Base-by-base conservation (phyloP, 1,140 invertebrate genomes). In the Drosophila fuyamai region DNA sequence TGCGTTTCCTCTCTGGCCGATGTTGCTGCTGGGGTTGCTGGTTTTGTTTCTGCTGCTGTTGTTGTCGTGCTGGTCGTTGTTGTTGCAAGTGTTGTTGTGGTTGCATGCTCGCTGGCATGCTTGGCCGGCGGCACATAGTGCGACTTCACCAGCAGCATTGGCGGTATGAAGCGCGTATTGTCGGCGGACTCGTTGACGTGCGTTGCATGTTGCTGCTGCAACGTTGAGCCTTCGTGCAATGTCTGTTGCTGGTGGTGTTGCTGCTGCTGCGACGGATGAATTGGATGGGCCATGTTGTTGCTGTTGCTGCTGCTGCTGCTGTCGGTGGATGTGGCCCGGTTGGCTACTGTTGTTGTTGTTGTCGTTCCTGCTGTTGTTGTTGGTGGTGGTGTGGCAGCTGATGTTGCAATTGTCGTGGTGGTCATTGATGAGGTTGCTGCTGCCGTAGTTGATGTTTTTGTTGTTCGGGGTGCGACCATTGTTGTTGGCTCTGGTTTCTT, bases 161-260 rank as follows among this genome's bases (percentile, higher is more conserved):
- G 92, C 18, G 92, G 92, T 56, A 92, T 92, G n/a, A 92, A 92
- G 56, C 92, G 92, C 13, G 90, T 89, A 40, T 88, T 92, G 60
- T 91, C 90, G 8, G 71, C 71, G 6, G 88, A 80, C 60, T 92
- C 91, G 43, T 91, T 91, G 16, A 83, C 54, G 50, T 92, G 77
- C 43, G 61, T 74, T 16, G 61, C 70, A 68, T 61, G 72, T 18
- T 66, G 74, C 43, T 57, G 53, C 27, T 29, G 76, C 70, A 47
- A 29, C 18, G 50, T 60, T 35, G 43, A 65, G 60, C 43, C 53
- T 40, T 29, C 51, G 59, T 56, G 67, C 46, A 8, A 13, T 16
- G 16, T 18, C 32, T n/a, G 70, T 40, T 46, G 71, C 23, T 51
- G 54, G 9, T 73, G 68, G 9, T 61, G 67, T 1, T 46, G 67